These are phyloP conservation scores for Apis dorsata DNA, from an alignment of 1,140 invertebrate species.

Conservation along the genomic window DNA sequence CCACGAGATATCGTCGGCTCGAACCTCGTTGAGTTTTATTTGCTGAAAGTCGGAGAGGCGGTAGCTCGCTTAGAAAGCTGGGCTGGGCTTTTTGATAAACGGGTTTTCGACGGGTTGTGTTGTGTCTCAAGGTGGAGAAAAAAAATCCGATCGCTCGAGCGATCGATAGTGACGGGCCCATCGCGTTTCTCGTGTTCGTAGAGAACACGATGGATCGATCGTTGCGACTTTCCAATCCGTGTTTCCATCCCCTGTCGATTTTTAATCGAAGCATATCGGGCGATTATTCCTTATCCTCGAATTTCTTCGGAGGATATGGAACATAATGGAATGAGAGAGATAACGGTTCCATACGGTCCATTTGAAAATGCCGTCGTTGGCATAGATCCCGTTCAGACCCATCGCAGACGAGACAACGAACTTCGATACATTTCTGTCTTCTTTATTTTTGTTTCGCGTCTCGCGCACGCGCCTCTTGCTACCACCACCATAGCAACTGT, in stretches of 20 bases:
- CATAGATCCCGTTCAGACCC: constrained; percentile 48
- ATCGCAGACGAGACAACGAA: constrained; percentile 56
- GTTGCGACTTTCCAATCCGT: no score
- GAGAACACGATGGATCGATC: background rate
- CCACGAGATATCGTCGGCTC: background rate
- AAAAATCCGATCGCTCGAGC: background rate
- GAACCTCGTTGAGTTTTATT: constrained; percentile 23
- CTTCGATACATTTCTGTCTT: constrained; percentile 51
- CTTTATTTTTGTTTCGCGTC: constrained; percentile 49
- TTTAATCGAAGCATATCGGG: no score
- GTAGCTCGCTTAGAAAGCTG: constrained; percentile 19
- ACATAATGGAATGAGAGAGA: no score
- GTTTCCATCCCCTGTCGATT: no score
- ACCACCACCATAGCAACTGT: no score
- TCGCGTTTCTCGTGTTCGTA: background rate
- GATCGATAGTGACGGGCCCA: background rate
- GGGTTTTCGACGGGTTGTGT: background rate
- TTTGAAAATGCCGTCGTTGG: constrained; percentile 47
- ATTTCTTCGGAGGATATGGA: no score
- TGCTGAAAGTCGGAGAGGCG: constrained; percentile 20
- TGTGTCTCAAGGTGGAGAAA: background rate
- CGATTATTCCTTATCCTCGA: no score
- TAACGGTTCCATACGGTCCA: background rate
- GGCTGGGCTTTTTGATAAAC: constrained; percentile 18
- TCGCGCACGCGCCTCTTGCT: no score